These are phyloP conservation scores for Pterostichus niger DNA, from an alignment of 2,888 invertebrate genomes.

Conservation along the genomic window DNA sequence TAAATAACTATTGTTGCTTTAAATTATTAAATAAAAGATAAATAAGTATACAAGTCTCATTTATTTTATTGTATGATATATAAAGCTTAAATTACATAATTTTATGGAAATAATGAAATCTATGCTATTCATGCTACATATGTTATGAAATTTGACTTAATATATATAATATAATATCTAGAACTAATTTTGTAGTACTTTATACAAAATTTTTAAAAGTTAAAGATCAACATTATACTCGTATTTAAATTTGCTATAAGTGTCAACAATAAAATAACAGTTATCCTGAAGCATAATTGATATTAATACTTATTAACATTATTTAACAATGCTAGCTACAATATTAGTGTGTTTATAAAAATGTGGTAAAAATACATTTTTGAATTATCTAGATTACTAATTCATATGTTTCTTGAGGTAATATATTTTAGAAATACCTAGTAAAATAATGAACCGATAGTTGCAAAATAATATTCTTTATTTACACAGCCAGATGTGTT, in stretches of 20 bases:
- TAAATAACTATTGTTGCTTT: too few species aligned
- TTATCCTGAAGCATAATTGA: slow-evolving; percentile 30
- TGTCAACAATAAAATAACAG: slow-evolving; percentile 28
- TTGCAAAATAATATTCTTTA: not conserved
- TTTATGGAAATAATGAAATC: too few species aligned
- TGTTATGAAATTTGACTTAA: too few species aligned
- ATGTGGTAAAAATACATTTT: slow-evolving; percentile 43
- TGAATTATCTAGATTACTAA: not conserved
- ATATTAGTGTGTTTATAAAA: slow-evolving; percentile 11
- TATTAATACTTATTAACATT: not conserved
- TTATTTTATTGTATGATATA: too few species aligned
- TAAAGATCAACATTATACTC: not conserved
- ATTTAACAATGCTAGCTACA: slow-evolving; percentile 38
- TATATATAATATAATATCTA: too few species aligned
- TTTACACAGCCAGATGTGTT: too few species aligned
- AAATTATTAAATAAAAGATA: too few species aligned
- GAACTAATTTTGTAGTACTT: too few species aligned
- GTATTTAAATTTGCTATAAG: too few species aligned
- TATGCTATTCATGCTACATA: too few species aligned
- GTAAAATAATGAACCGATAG: not conserved
- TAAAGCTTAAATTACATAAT: too few species aligned
- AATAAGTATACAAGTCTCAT: too few species aligned
- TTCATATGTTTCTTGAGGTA: not conserved
- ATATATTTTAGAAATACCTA: not conserved
- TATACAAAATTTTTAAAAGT: not conserved